phyloP scores from a whole-genome alignment of 2,797 vertebrate species.

The Novumbra hubbsi region DNA sequence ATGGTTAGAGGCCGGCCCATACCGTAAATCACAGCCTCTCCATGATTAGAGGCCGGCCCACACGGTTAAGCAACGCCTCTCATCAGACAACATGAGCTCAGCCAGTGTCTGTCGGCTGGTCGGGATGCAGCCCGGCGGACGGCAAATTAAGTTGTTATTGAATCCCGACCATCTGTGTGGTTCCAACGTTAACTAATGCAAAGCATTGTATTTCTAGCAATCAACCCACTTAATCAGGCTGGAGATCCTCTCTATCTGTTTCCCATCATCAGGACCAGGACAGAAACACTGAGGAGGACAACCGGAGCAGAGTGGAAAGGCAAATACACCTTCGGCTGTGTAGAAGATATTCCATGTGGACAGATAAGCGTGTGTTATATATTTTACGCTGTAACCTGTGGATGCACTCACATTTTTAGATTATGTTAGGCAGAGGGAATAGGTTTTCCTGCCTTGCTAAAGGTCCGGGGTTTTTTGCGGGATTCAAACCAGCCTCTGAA shows the following conservation, averaged over 20 bases:
- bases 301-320: background rate
- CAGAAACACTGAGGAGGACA: background rate
- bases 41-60: background rate
- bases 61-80: background rate
- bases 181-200: constrained; percentile 9
- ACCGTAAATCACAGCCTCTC: background rate
- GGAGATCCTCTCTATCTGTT: constrained; percentile 5
- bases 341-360: background rate
- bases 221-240: constrained; percentile 7
- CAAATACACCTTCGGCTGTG: background rate
- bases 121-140: background rate
- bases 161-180: constrained; percentile 9
- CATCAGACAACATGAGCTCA: background rate
- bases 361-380: background rate
- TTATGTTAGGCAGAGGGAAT: no score
- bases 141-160: constrained; percentile 15
- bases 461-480: no score
- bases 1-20: no score
- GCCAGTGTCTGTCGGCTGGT: background rate
- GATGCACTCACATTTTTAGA: no score
- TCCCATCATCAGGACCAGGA: background rate
- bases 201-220: constrained; percentile 10
- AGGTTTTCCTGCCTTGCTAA: no score
- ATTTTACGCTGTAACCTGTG: background rate
- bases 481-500: no score